These are phyloP conservation scores for Argynnis bischoffii DNA, from an alignment of 2,888 invertebrate genomes.

Conservation along the genomic window DNA sequence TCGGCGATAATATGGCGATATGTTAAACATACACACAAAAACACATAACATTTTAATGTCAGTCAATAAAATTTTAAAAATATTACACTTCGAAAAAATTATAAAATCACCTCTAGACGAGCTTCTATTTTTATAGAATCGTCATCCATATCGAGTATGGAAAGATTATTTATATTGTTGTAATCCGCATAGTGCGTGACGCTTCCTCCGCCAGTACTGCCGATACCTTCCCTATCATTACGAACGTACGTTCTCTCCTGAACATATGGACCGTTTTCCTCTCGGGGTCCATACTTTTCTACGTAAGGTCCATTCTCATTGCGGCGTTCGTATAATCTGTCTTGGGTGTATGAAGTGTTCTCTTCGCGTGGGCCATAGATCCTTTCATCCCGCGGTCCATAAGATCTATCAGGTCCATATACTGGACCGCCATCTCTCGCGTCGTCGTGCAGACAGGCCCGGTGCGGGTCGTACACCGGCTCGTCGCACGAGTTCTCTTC, in stretches of 20 bases:
- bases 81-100: too few relatives aligned
- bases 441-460: slow-evolving; percentile 3
- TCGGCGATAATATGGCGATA: too few relatives aligned
- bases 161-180: slow-evolving; percentile 63
- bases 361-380: slow-evolving; percentile 1
- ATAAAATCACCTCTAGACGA: slow-evolving; percentile 59
- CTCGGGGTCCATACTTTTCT: background rate
- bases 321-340: background rate
- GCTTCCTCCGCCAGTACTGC: background rate
- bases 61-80: too few relatives aligned
- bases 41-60: too few relatives aligned
- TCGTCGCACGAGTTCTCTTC: slow-evolving; percentile 5
- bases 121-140: slow-evolving; percentile 74
- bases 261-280: slow-evolving; percentile 16
- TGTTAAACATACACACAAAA: too few relatives aligned
- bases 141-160: slow-evolving; percentile 78
- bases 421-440: background rate
- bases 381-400: slow-evolving; percentile 1
- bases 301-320: background rate
- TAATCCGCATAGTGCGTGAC: slow-evolving; percentile 41
- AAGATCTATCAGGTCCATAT: slow-evolving; percentile 5
- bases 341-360: background rate
- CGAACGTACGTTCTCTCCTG: background rate
- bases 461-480: slow-evolving; percentile 14
- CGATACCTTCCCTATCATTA: background rate